A percentile compares a stretch with the other conserved stretches of the same genome.
phyloP scores from a whole-genome alignment of 2,888 invertebrate genomes.

The Pammene fasciana region DNA sequence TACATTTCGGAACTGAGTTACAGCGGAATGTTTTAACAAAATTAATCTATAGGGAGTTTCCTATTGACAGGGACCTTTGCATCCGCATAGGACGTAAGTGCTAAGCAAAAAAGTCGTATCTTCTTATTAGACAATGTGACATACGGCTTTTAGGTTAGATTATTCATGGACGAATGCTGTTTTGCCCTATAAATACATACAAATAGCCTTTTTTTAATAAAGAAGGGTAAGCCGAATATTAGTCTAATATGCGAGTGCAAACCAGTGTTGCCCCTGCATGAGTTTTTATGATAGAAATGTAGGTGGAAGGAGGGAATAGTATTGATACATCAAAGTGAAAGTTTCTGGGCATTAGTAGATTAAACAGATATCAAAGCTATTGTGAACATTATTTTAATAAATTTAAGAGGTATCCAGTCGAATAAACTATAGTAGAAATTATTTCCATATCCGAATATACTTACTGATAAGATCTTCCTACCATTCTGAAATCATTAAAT shows the following conservation, averaged over 20 bases:
- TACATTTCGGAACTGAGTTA: slow-evolving; percentile 45
- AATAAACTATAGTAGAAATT: slow-evolving; percentile 1
- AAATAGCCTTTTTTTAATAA: slow-evolving; percentile 82
- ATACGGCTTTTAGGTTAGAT: slow-evolving; percentile 13
- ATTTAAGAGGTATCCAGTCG: slow-evolving; percentile 1
- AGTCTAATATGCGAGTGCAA: slow-evolving; percentile 81
- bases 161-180: slow-evolving; percentile 6
- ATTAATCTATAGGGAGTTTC: slow-evolving; percentile 74
- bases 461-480: no score
- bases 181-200: slow-evolving; percentile 74
- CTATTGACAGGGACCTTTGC: slow-evolving; percentile 66
- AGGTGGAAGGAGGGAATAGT: slow-evolving; percentile 52
- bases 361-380: slow-evolving; percentile 14
- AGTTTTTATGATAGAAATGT: slow-evolving; percentile 68
- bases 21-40: slow-evolving; percentile 73
- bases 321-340: slow-evolving; percentile 45
- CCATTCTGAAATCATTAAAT: no score
- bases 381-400: neutral
- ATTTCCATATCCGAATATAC: neutral
- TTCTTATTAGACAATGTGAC: neutral
- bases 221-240: slow-evolving; percentile 80
- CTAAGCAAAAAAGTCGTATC: slow-evolving; percentile 6
- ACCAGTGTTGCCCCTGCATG: slow-evolving; percentile 76
- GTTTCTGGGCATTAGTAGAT: slow-evolving; percentile 37
- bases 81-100: neutral